Base-by-base conservation (phyloP, 1,140 invertebrate genomes). In the Penaeus vannamei region DNA sequence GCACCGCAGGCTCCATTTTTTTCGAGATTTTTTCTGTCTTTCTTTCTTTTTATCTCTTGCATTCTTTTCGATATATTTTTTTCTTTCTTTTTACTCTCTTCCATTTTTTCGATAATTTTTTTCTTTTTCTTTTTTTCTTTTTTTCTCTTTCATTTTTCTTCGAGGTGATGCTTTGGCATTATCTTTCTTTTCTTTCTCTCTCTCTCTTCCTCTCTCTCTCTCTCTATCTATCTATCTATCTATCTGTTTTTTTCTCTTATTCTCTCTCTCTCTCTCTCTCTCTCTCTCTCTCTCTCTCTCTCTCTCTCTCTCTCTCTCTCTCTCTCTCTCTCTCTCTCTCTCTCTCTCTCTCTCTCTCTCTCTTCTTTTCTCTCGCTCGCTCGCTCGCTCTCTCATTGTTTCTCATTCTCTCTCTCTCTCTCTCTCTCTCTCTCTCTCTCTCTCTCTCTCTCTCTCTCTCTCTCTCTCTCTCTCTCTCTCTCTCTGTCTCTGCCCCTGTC, bases 241-340 rank as follows among this genome's bases (percentile, higher is more conserved):
- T n/a, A n/a, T n/a, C n/a, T n/a, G n/a, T n/a, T n/a, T n/a, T n/a
- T n/a, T n/a, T n/a, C n/a, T n/a, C n/a, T n/a, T n/a, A n/a, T n/a
- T n/a, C n/a, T n/a, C n/a, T n/a, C n/a, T n/a, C n/a, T n/a, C n/a
- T n/a, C n/a, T n/a, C n/a, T n/a, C n/a, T n/a, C n/a, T n/a, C n/a
- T n/a, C n/a, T n/a, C n/a, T n/a, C n/a, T n/a, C n/a, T n/a, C n/a
- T n/a, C n/a, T n/a, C n/a, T n/a, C 46, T 59, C 42, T 83, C 59
- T 83, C 81, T 83, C 60, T 61, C 60, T 83, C 23, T 83, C 81
- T 83, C 81, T 83, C 60, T 61, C 60, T 83, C 59, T 83, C 81
- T 83, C 81, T 61, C 59, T 62, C 81, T 83, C 59, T 83, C 81
- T 83, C 81, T 83, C 59, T 62, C 81, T 83, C 81, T 83, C 81